Conservation (phyloP, 2,888 invertebrate genomes). For the Mechanitis mazaeus region DNA sequence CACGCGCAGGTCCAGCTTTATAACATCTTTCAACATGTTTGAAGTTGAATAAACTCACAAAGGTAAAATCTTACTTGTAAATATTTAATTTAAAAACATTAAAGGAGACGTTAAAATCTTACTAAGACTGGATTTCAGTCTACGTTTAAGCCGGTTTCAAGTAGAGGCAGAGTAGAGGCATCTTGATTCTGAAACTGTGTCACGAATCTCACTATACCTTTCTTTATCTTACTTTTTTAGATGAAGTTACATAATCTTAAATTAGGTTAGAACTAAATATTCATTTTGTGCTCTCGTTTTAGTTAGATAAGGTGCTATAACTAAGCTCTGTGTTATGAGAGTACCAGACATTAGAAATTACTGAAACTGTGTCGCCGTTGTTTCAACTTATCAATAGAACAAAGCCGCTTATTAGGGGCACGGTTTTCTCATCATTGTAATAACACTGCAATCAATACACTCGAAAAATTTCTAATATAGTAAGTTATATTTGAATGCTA, state of each 20-base stretch:
- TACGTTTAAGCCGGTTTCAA: conserved; percentile 11
- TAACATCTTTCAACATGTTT: conserved; percentile 64
- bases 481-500: background rate
- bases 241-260: conserved; percentile 15
- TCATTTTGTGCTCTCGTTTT: conserved; percentile 14
- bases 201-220: conserved; percentile 25
- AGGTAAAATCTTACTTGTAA: conserved; percentile 27
- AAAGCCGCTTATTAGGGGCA: conserved; percentile 21
- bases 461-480: background rate
- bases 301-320: conserved; percentile 3
- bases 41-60: conserved; percentile 61
- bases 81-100: conserved; percentile 28
- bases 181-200: conserved; percentile 29
- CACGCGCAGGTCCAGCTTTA: conserved; percentile 51
- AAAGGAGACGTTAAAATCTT: conserved; percentile 11
- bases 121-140: background rate
- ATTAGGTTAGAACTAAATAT: conserved; percentile 18
- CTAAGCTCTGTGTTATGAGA: conserved; percentile 2
- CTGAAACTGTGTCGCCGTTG: conserved; percentile 7
- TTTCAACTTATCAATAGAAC: conserved; percentile 13
- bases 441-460: conserved; percentile 8
- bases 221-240: conserved; percentile 23
- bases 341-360: background rate
- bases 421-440: conserved; percentile 27
- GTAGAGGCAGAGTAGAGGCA: conserved; percentile 10